Evolutionary conservation across 2,797 vertebrate species (phyloP), one percentile per base, ranked within the genome.

Genomic region (Philypnodon macrostomus): DNA sequence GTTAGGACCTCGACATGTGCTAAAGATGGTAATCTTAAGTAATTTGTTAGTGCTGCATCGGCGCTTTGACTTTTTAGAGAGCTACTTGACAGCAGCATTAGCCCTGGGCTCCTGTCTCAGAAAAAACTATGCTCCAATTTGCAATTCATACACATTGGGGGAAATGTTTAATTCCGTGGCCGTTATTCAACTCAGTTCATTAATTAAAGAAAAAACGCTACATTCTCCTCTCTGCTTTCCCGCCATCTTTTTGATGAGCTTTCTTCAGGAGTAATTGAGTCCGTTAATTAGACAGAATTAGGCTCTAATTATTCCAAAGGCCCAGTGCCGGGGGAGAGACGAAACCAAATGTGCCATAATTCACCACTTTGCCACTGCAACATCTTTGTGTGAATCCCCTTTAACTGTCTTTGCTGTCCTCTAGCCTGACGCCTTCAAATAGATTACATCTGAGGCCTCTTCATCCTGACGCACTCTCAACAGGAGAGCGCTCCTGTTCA

Each of bases 211-310:
- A 89, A 89, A 85, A 83, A 81, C 56, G 45, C 70, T 67, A 63
- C 70, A 77, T 87, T 86, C 84, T 84, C 75, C 56, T 83, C 86
- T 76, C 79, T 66, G 79, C 84, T 81, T 87, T 87, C 86, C 77
- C 85, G 70, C 84, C 85, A 88, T 88, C 81, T 87, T 87, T 87
- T 81, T 85, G 87, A 90, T 90, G 88, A 89, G 89, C 83, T 90
- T 89, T 90, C 85, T 88, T 87, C 85, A 87, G 86, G 83, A 88
- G 87, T 87, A 88, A 90, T 90, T 87, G 87, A 90, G 85, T 85
- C 86, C 87, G 83, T 89, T 91, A 91, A 90, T 91, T 90, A 90
- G 85, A 90, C 83, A 85, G 87, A 90, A 90, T 90, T 88, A 88
- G 87, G 83, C 86, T 85, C 85, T 85, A 90, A 89, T 91, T 89